Base-by-base conservation (phyloP, 2,113 vertebrate genomes). In the Nematolebias whitei region DNA sequence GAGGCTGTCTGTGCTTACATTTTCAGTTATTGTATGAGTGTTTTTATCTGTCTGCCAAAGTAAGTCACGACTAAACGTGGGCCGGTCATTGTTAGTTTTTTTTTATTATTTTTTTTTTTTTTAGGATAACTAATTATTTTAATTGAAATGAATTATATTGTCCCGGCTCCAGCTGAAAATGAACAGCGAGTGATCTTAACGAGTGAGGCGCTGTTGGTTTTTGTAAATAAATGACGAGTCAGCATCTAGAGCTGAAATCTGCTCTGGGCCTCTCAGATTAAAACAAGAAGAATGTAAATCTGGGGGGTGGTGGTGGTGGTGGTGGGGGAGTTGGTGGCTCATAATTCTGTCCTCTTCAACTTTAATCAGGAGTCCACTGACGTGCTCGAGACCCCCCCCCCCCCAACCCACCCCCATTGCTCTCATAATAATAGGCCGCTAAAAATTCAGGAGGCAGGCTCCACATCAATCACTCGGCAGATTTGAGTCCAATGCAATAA, bases 311-410 rank as follows among this genome's bases (percentile, higher is more conserved):
- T 29, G 26, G 26, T 29, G 26, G 3, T 3, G 3, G 26, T 29
- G 84, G 77, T 76, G 80, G 84, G 71, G 66, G 82, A 64, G n/a
- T n/a, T n/a, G n/a, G n/a, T n/a, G 82, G 84, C 83, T 78, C 94
- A 70, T 69, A 94, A 96, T 96, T 95, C 94, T 93, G 95, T 95
- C 95, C 95, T 96, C 95, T 98, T 97, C 95, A 96, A 96, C 93
- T 96, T 98, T 98, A 98, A 98, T 98, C 96, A 98, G 96, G 95
- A 97, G 95, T 97, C 97, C 95, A 96, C 95, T 94, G 81, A 95
- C 93, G 93, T 93, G 58, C 80, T 35, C 19, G 69, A 69, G 74
- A 60, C 71, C 78, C 74, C 85, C 85, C 80, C 11, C 43, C 18
- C 43, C 18, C 18, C n/a, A n/a, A n/a, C n/a, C n/a, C n/a, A n/a